These are phyloP conservation scores for Cladorhizidae sp. DNA, from an alignment of 37 sponge, comb jelly and placozoan genomes.

Conservation along the genomic window DNA sequence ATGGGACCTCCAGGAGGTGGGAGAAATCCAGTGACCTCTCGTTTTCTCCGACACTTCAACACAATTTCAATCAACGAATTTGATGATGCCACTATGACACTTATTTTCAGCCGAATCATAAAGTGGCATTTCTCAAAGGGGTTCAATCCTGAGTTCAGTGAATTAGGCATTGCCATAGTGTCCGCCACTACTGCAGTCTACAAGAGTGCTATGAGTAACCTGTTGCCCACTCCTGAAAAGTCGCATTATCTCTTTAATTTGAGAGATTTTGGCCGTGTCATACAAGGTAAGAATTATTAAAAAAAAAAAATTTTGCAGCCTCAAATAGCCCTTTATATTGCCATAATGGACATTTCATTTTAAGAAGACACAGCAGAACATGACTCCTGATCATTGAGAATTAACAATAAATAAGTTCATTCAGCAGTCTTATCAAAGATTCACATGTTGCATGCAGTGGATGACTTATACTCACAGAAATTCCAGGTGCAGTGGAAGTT, in stretches of 20 bases:
- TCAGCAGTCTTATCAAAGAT: no score
- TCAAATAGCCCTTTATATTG: no score
- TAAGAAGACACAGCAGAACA: no score
- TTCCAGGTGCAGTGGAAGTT: no score
- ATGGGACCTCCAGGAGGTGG: constrained; percentile 99
- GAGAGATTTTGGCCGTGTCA: constrained; percentile 96
- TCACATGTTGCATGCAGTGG: no score
- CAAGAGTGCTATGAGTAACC: constrained; percentile 89
- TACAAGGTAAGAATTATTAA: no score
- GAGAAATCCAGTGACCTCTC: constrained; percentile 91
- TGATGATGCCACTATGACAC: constrained; percentile 82
- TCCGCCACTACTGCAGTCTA: constrained; percentile 85
- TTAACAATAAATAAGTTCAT: no score
- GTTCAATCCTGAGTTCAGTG: constrained; percentile 79
- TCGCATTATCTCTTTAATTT: constrained; percentile 98
- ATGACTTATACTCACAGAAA: no score
- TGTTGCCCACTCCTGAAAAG: constrained; percentile 95
- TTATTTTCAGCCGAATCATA: constrained; percentile 83
- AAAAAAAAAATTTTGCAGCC: no score
- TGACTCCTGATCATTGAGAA: no score
- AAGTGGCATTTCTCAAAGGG: constrained; percentile 92
- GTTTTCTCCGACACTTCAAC: constrained; percentile 97
- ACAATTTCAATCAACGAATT: constrained; percentile 96
- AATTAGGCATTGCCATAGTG: constrained; percentile 68
- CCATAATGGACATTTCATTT: no score